These are phyloP conservation scores for Zaprionus bogoriensis DNA, from an alignment of 2,888 invertebrate genomes.

Conservation along the genomic window DNA sequence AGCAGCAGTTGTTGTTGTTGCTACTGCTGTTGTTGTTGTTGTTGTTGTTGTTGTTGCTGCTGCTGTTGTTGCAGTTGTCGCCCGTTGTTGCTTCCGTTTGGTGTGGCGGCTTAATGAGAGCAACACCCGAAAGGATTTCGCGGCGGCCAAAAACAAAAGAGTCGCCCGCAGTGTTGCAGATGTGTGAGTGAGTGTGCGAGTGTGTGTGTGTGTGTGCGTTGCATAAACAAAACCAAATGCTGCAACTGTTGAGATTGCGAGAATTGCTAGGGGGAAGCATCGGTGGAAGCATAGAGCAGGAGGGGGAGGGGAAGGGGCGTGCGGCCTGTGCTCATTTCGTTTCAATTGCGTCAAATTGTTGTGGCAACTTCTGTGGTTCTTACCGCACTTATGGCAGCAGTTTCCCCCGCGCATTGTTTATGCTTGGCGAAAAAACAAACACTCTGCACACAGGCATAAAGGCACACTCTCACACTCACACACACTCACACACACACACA, in stretches of 20 bases:
- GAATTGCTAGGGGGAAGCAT: not conserved
- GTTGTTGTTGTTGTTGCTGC: constrained; percentile 17
- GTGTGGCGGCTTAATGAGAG: constrained; percentile 71
- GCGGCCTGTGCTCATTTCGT: constrained; percentile 60
- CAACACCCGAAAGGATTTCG: constrained; percentile 65
- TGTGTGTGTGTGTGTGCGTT: constrained; percentile 21
- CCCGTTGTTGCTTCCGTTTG: constrained; percentile 68
- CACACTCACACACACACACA: constrained; percentile 12
- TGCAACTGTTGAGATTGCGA: constrained; percentile 29
- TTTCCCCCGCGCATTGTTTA: constrained; percentile 47
- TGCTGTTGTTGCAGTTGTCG: constrained; percentile 54
- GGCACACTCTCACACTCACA: constrained; percentile 25
- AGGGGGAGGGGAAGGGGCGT: not conserved
- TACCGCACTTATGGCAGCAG: constrained; percentile 50
- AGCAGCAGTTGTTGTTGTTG: constrained; percentile 34
- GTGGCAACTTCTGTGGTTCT: constrained; percentile 60
- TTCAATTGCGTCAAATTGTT: constrained; percentile 77
- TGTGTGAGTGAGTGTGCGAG: constrained; percentile 5
- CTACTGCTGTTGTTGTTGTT: constrained; percentile 29
- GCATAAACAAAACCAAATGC: constrained; percentile 58
- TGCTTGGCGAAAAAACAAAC: constrained; percentile 65
- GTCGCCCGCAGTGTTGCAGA: constrained; percentile 31
- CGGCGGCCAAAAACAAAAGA: constrained; percentile 47
- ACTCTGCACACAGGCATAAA: constrained; percentile 23
- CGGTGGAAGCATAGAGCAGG: no score